Conservation (phyloP, 2,888 invertebrate species). For the Corbicula japonica region DNA sequence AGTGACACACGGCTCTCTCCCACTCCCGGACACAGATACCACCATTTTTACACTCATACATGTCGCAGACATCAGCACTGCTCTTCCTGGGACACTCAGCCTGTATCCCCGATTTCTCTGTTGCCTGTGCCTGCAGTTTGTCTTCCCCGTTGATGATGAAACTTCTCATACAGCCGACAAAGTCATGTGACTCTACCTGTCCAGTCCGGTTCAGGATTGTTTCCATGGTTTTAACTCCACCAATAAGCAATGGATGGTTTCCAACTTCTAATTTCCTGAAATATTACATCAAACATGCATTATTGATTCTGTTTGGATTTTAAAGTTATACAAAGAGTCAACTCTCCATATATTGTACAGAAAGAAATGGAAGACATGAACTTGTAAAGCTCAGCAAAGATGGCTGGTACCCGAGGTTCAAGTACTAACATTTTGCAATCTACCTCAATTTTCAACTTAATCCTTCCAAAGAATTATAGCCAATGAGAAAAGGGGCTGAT, state of each 20-base stretch:
- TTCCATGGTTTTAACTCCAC: slow-evolving; percentile 94
- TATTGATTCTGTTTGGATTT: too few species aligned
- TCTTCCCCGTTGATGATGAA: slow-evolving; percentile 93
- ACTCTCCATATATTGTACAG: too few species aligned
- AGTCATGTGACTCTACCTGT: slow-evolving; percentile 96
- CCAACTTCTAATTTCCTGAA: slow-evolving; percentile 61
- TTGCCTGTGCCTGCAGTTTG: slow-evolving; percentile 59
- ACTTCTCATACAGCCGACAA: slow-evolving; percentile 97
- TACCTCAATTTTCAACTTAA: too few species aligned
- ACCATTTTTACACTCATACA: slow-evolving; percentile 89
- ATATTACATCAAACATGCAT: too few species aligned
- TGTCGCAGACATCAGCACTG: slow-evolving; percentile 73
- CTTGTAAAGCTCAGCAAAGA: too few species aligned
- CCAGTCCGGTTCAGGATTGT: slow-evolving; percentile 95
- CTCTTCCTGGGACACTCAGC: slow-evolving; percentile 92
- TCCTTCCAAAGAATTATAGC: too few species aligned
- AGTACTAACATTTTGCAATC: too few species aligned
- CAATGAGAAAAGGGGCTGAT: too few species aligned
- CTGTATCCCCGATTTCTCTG: slow-evolving; percentile 89
- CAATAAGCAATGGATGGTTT: slow-evolving; percentile 90
- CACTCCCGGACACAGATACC: slow-evolving; percentile 94
- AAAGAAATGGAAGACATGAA: too few species aligned
- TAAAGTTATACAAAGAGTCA: too few species aligned
- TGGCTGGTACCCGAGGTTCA: too few species aligned
- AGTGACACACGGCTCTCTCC: slow-evolving; percentile 91